Evolutionary conservation across 1,140 invertebrate genomes (phyloP).

Genomic region (Hycleus cichorii): DNA sequence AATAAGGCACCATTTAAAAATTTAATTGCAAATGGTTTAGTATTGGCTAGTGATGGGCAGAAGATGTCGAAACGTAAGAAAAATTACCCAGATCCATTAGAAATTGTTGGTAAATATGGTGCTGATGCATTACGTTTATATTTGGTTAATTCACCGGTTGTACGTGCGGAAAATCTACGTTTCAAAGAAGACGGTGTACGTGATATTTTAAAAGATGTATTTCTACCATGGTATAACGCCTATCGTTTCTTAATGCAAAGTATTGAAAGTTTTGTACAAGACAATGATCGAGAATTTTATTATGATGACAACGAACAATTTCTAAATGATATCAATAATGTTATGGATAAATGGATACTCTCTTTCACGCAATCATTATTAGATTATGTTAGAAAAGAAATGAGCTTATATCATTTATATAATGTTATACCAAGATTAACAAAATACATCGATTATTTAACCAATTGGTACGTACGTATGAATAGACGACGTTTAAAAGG

Average conservation of each 20-base stretch:
- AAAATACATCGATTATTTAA: conserved; percentile 95
- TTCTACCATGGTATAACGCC: conserved; percentile 98
- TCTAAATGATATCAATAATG: conserved; percentile 53
- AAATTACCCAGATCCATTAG: conserved; percentile 96
- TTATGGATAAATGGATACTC: conserved; percentile 97
- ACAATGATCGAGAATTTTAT: conserved; percentile 54
- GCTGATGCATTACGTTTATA: conserved; percentile 95
- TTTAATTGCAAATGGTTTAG: conserved; percentile 90
- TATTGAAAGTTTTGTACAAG: conserved; percentile 70
- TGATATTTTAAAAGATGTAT: conserved; percentile 95
- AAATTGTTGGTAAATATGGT: conserved; percentile 88
- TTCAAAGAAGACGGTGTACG: conserved; percentile 96
- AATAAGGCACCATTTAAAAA: conserved; percentile 97
- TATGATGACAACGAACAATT: conserved; percentile 52
- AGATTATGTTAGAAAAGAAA: conserved; percentile 83
- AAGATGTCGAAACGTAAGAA: conserved; percentile 99
- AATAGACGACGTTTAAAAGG: conserved; percentile 91
- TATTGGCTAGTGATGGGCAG: conserved; percentile 92
- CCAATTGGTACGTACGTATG: conserved; percentile 96
- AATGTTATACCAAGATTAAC: conserved; percentile 90
- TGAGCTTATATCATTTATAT: conserved; percentile 90
- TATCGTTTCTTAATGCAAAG: conserved; percentile 95
- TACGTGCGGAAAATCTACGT: conserved; percentile 89
- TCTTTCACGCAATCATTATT: conserved; percentile 93
- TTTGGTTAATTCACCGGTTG: conserved; percentile 97